phyloP scores from a whole-genome alignment of 1,140 invertebrate species.

The Dolichoris vasculosae region DNA sequence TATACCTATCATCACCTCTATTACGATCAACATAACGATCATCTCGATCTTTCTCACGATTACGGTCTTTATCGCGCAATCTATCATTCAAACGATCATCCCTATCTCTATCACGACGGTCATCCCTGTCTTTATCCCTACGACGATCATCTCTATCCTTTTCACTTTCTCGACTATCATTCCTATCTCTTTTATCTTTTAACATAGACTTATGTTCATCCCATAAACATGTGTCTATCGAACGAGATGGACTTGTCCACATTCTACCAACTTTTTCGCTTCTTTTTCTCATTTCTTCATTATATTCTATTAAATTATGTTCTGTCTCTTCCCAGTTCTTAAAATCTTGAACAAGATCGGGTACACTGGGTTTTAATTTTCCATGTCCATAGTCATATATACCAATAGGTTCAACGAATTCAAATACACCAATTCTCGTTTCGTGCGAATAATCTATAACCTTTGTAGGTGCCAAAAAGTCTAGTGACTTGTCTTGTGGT shows the following conservation, averaged over 20 bases:
- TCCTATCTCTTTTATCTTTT: constrained; percentile 33
- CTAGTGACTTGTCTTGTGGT: constrained; percentile 54
- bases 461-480: constrained; percentile 69
- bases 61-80: constrained; percentile 44
- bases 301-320: constrained; percentile 67
- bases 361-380: constrained; percentile 64
- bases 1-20: constrained; percentile 27
- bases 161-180: constrained; percentile 30
- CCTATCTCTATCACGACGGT: constrained; percentile 22
- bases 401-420: constrained; percentile 56
- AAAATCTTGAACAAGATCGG: constrained; percentile 64
- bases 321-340: constrained; percentile 71
- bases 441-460: constrained; percentile 83
- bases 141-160: constrained; percentile 35
- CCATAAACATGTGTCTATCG: constrained; percentile 11
- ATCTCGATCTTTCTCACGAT: constrained; percentile 42
- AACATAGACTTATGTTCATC: not conserved
- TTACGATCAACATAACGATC: constrained; percentile 35
- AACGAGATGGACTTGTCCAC: constrained; percentile 22
- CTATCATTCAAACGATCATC: constrained; percentile 45
- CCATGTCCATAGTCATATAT: constrained; percentile 70
- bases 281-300: constrained; percentile 60
- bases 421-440: not conserved
- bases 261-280: constrained; percentile 46
- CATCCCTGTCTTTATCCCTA: constrained; percentile 40